These are phyloP conservation scores for Aphidius ervi DNA, from an alignment of 1,140 invertebrate genomes.

Conservation along the genomic window DNA sequence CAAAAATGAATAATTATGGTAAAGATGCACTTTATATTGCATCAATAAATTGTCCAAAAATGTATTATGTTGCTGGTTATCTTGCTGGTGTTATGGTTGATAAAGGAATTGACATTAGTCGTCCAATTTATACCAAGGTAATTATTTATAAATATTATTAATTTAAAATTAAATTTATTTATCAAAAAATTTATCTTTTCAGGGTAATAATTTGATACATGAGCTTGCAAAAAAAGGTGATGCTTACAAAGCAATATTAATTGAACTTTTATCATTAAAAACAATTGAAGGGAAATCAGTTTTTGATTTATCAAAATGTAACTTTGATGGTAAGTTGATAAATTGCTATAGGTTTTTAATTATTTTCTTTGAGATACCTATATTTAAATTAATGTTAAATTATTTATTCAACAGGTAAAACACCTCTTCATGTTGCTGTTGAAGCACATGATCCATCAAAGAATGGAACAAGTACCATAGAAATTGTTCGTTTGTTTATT, in stretches of 20 bases:
- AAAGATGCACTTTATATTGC: slow-evolving; percentile 43
- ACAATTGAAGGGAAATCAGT: slow-evolving; percentile 33
- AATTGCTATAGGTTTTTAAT: neutral
- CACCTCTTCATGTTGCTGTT: slow-evolving; percentile 39
- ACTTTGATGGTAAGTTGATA: slow-evolving; percentile 37
- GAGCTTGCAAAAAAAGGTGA: slow-evolving; percentile 35
- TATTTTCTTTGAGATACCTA: slow-evolving; percentile 1
- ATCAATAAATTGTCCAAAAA: slow-evolving; percentile 37
- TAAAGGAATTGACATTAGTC: slow-evolving; percentile 37
- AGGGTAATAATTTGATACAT: slow-evolving; percentile 42
- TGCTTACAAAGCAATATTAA: slow-evolving; percentile 30
- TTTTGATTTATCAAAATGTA: slow-evolving; percentile 38
- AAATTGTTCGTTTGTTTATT: slow-evolving; percentile 30
- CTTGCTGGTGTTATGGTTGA: slow-evolving; percentile 37
- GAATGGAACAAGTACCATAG: slow-evolving; percentile 23
- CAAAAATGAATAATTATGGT: slow-evolving; percentile 32
- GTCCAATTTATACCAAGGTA: slow-evolving; percentile 32
- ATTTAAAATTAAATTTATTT: neutral
- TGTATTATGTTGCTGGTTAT: slow-evolving; percentile 38
- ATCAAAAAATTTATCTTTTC: slow-evolving; percentile 8
- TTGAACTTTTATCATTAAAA: slow-evolving; percentile 36
- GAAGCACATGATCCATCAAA: slow-evolving; percentile 30
- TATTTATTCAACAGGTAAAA: slow-evolving; percentile 31
- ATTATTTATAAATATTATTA: slow-evolving; percentile 10
- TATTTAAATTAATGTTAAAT: neutral